Base-by-base conservation (phyloP, 1,140 invertebrate genomes). In the Gryllus bimaculatus region DNA sequence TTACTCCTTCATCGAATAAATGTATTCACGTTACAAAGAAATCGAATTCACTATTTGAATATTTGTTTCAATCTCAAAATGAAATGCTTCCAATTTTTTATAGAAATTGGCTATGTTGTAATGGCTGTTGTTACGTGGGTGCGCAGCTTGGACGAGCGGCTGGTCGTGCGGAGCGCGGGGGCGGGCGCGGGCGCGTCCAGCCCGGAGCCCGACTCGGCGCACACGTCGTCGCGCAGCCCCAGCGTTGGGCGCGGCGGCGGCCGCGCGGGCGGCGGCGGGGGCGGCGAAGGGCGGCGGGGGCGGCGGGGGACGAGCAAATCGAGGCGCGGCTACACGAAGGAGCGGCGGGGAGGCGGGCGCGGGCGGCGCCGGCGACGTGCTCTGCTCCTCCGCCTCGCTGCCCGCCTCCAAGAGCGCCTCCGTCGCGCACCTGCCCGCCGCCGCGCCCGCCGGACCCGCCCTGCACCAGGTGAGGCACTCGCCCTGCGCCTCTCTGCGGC, bases 111-210 rank as follows among this genome's bases (percentile, higher is more conserved):
- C 1, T 39, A 5, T 39, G 5, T 5, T 39, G 5, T 39, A 39
- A 39, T 39, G 1, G 26, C 5, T 39, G 26, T 39, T 39, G 1
- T 39, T 5, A 5, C 5, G 26, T 39, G 26, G 26, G 26, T 39
- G 26, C 26, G 5, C 82, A 92, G 91, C 77, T 83, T 92, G 82
- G 90, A 92, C 80, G 91, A 92, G 81, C 84, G 85, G 0, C 81
- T 88, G 12, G 85, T 87, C 12, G 15, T 75, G 0, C 81, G 80
- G 66, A 79, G 78, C 18, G 47, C 13, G 8, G 74, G 48, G 3
- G 73, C 73, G 47, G 78, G 26, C 1, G 26, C 48, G 13, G 26
- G 26, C 26, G 26, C 26, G 26, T 39, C 26, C 13, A 13, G 21
- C 13, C 12, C 12, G 15, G 13, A 20, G 49, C 74, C 47, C 15